These are phyloP conservation scores for Furnarius figulus DNA, from an alignment of 2,113 vertebrate species.

Conservation along the genomic window DNA sequence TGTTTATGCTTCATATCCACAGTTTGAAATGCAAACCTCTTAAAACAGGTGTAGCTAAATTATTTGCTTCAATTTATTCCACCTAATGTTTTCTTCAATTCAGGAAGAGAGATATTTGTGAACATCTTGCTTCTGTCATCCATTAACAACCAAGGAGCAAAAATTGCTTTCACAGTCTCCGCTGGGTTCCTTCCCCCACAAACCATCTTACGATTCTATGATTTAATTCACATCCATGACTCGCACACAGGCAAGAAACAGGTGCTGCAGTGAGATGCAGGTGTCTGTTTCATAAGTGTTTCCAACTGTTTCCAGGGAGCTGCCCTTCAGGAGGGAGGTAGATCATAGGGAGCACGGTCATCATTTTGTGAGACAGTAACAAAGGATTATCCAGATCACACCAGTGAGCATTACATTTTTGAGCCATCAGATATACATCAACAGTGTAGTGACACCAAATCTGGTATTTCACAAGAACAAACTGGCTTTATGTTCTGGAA, in stretches of 20 bases:
- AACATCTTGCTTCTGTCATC: neutral
- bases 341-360: neutral
- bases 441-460: neutral
- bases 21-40: neutral
- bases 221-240: neutral
- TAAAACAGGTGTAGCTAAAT: neutral
- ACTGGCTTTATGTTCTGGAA: neutral
- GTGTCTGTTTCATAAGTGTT: neutral
- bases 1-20: neutral
- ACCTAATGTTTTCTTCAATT: neutral
- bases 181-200: neutral
- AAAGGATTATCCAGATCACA: neutral
- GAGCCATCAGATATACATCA: neutral
- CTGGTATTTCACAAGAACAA: neutral
- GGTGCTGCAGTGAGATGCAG: neutral
- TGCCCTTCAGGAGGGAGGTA: neutral
- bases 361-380: neutral
- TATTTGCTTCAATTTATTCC: neutral
- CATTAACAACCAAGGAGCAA: neutral
- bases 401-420: neutral
- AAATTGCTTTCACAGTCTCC: neutral
- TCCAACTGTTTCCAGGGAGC: neutral
- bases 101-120: neutral
- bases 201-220: neutral
- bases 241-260: neutral